Base-by-base conservation (phyloP, 2,888 invertebrate species). In the Stenurella melanura region DNA sequence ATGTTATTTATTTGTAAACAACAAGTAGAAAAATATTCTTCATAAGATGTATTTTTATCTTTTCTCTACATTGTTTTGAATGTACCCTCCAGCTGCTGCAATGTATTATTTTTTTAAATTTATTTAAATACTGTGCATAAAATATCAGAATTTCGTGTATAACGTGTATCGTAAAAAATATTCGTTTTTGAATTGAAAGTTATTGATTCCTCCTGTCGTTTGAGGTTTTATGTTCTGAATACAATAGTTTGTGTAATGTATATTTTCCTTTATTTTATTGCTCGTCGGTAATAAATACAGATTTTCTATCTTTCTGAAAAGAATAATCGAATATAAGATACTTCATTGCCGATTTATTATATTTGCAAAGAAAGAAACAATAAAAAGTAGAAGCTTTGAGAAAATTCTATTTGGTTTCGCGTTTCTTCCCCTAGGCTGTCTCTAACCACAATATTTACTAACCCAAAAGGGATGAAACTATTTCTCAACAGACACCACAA, bases 261-360 rank as follows among this genome's bases (percentile, higher is more conserved):
- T 64, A 58, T 34, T 74, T 71, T 61, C 26, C 56, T 61, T 61
- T 61, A 71, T 71, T 58, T 68, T 74, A 42, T 21, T 58, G 74
- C 19, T 68, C 21, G 60, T 54, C 34, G 30, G 74, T 60, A 63
- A 58, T 70, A 78, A 76, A 73, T 76, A 69, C 64, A 73, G 75
- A 74, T 78, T 76, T 79, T 75, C 75, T 78, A 71, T 78, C 75
- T 71, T 77, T 79, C 67, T 77, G 68, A 78, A 80, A 79, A 75
- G 77, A 80, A 81, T 80, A 82, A 82, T 82, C 81, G 80, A 78
- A 80, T 77, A 81, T 79, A 80, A 76, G 80, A 81, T 78, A 83
- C 84, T 82, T 83, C 77, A 81, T 81, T 79, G 74, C 73, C 81
- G 82, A 84, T 84, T 83, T 84, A 84, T 84, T 83, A 81, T 83